Base-by-base conservation (phyloP, 2,797 vertebrate genomes). In the Peromyscus aztecus region DNA sequence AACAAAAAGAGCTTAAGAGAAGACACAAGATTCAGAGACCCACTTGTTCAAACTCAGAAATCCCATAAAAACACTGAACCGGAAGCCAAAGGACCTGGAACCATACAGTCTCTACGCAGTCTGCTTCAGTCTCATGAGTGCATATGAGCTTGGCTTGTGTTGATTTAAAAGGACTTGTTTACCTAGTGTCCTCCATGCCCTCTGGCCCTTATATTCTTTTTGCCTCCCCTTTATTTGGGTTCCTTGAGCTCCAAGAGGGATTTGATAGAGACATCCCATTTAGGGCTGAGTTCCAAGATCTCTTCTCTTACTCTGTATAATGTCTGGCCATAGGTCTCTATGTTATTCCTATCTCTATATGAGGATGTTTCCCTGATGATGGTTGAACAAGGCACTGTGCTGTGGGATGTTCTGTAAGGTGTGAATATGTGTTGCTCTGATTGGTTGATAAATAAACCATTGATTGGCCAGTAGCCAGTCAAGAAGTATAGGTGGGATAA, bases 81-180 rank as follows among this genome's bases (percentile, higher is more conserved):
- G 52, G 52, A 52, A 52, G 14, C 4, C 21, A 73, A 40, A 40
- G 23, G 23, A 76, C 24, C 76, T 34, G 49, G 17, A 10, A 2
- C 19, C 9, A 37, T 19, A 3, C 3, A 37, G n/a, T 71, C 2
- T 71, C 17, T 21, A 0, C 3, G 1, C 34, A 19, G 21, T 19
- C 69, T 71, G n/a, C n/a, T 71, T 71, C n/a, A 23, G 1, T 71
- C 69, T 71, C n/a, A 71, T 71, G 67, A 71, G 17, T 21, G 19
- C 12, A 1, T 71, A 37, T 37, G 6, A 69, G 16, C 29, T 69
- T n/a, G n/a, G 13, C 12, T 67, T 16, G n/a, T 73, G 9, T 37
- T 73, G 69, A 73, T 73, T 37, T 73, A 37, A 19, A 73, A 37
- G 19, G 14, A 23, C 8, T 34, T 73, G n/a, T 37, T 73, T 65